Conservation (phyloP, 2,888 invertebrate genomes). For the Platerodrilus igneus region DNA sequence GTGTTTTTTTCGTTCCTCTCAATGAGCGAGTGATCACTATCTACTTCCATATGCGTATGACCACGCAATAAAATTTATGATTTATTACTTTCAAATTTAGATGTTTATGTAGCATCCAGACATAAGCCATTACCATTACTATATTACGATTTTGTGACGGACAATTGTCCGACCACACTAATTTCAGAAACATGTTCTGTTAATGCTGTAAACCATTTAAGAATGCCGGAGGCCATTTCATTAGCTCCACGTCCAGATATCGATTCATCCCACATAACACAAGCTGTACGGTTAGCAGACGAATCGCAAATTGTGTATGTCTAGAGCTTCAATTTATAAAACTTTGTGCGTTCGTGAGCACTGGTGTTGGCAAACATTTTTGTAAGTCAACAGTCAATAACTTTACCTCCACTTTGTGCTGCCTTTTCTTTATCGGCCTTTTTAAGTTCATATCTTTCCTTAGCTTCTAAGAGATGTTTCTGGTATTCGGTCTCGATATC, state of each 20-base stretch:
- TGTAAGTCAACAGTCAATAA: constrained; percentile 20
- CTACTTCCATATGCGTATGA: constrained; percentile 28
- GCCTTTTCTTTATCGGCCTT: not conserved
- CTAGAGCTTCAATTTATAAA: constrained; percentile 25
- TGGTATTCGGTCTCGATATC: constrained; percentile 1
- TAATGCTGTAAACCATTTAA: constrained; percentile 21
- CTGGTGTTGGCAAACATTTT: constrained; percentile 25
- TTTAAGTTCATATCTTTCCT: not conserved
- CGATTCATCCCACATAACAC: constrained; percentile 27
- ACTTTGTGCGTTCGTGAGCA: constrained; percentile 21
- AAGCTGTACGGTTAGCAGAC: constrained; percentile 16
- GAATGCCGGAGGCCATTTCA: constrained; percentile 29
- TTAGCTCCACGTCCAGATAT: constrained; percentile 26
- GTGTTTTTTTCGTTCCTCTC: constrained; percentile 17
- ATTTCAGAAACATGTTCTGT: constrained; percentile 3
- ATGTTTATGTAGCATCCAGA: constrained; percentile 12
- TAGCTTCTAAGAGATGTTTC: constrained; percentile 2
- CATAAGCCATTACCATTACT: constrained; percentile 9
- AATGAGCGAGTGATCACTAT: constrained; percentile 18
- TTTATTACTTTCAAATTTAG: constrained; percentile 21
- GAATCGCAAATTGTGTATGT: constrained; percentile 12
- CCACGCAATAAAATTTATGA: constrained; percentile 29
- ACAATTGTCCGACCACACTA: constrained; percentile 17
- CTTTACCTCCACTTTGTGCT: not conserved
- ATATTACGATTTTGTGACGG: constrained; percentile 13